Conservation (phyloP, 2,888 invertebrate species). For the Ichneumon xanthorius region DNA sequence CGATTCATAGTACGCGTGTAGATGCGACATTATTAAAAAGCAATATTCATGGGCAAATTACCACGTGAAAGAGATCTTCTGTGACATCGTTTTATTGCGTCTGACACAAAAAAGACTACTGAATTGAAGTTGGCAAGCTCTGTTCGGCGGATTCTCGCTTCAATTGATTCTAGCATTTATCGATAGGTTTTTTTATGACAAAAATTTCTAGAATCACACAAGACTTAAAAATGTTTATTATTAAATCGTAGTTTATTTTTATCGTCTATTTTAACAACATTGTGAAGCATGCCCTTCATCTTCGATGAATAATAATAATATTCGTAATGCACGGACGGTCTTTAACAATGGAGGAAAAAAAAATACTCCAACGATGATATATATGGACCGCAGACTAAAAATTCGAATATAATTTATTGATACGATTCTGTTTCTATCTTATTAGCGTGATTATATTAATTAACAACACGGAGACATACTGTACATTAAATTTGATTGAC, state of each 20-base stretch:
- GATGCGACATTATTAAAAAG: conserved; percentile 53
- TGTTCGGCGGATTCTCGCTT: background rate
- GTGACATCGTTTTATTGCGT: conserved; percentile 15
- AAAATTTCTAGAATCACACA: background rate
- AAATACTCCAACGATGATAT: background rate
- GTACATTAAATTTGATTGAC: conserved; percentile 16
- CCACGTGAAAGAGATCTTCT: background rate
- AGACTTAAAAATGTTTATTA: background rate
- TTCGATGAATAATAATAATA: background rate
- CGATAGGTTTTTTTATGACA: background rate
- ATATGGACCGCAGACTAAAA: background rate
- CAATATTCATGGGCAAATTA: background rate
- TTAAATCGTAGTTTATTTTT: conserved; percentile 1
- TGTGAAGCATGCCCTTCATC: background rate
- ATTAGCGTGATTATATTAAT: conserved; percentile 1
- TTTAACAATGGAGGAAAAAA: background rate
- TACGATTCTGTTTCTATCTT: background rate
- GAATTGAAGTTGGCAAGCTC: background rate
- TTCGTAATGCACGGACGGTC: background rate
- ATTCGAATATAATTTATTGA: background rate
- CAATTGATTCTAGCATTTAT: background rate
- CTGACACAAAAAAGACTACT: background rate
- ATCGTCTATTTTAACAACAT: conserved; percentile 3
- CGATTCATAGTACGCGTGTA: conserved; percentile 40
- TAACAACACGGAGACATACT: background rate